Percentiles rank a stretch among this genome's conserved stretches.
Evolutionary conservation across 2,797 vertebrate species (phyloP).

Genomic region (Aeoliscus strigatus): DNA sequence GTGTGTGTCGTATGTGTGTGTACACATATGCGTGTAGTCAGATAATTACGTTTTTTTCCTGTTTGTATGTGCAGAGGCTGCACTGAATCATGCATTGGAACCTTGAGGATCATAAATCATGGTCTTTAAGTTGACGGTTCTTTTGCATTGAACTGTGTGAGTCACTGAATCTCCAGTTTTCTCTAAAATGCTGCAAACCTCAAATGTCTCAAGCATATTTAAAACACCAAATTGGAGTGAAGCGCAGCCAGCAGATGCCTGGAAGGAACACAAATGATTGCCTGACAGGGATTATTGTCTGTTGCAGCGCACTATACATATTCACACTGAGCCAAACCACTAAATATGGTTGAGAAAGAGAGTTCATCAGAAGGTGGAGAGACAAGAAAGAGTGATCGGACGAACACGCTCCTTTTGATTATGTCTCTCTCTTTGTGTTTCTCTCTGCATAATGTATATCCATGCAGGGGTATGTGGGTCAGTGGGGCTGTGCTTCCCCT

Average conservation of each 20-base stretch:
- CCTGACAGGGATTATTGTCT: background rate
- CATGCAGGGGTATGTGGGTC: conserved; percentile 62
- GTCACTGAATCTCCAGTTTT: too few relatives aligned
- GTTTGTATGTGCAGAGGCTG: too few relatives aligned
- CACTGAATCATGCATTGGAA: too few relatives aligned
- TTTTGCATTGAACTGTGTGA: too few relatives aligned
- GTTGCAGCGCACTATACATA: conserved; percentile 2
- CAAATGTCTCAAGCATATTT: background rate
- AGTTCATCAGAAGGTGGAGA: conserved; percentile 29
- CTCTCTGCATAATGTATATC: conserved; percentile 56
- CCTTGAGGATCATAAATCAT: too few relatives aligned
- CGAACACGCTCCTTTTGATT: conserved; percentile 1
- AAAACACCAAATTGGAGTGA: background rate
- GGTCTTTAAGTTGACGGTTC: too few relatives aligned
- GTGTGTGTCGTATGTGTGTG: too few relatives aligned
- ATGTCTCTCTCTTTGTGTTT: conserved; percentile 21
- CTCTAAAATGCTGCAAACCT: background rate
- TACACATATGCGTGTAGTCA: too few relatives aligned
- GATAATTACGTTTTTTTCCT: too few relatives aligned
- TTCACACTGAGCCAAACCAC: background rate
- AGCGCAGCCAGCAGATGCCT: background rate
- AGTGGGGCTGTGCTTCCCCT: conserved; percentile 55
- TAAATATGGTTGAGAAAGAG: background rate
- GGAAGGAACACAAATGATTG: background rate
- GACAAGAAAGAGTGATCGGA: background rate